These are phyloP conservation scores for Drosophila guanche DNA, from an alignment of 1,140 invertebrate species.

Conservation along the genomic window DNA sequence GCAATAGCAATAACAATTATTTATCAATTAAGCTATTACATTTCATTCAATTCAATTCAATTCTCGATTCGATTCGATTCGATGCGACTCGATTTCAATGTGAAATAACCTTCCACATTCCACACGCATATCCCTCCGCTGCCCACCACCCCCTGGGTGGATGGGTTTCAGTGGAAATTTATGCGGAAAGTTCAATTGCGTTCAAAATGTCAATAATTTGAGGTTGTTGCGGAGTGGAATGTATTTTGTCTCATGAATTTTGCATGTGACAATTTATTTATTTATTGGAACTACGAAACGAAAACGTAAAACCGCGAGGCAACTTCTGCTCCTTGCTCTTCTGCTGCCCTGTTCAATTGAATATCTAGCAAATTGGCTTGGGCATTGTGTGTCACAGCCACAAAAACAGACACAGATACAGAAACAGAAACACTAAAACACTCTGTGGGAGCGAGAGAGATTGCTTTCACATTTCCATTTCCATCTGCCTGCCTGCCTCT, in stretches of 20 bases:
- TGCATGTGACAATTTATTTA: slow-evolving; percentile 79
- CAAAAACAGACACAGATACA: not conserved
- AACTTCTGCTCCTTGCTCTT: slow-evolving; percentile 1
- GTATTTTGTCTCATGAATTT: slow-evolving; percentile 68
- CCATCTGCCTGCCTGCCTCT: not conserved
- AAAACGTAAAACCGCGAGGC: slow-evolving; percentile 12
- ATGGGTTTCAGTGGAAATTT: slow-evolving; percentile 44
- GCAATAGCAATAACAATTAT: slow-evolving; percentile 71
- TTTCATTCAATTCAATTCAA: slow-evolving; percentile 62
- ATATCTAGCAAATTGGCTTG: slow-evolving; percentile 11
- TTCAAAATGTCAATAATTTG: slow-evolving; percentile 78
- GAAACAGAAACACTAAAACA: slow-evolving; percentile 11
- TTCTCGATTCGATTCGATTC: slow-evolving; percentile 6
- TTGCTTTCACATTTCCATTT: slow-evolving; percentile 19
- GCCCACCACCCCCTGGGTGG: not conserved
- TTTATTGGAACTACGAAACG: slow-evolving; percentile 55
- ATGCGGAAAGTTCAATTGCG: slow-evolving; percentile 78
- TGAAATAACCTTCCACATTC: slow-evolving; percentile 1
- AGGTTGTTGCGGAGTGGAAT: slow-evolving; percentile 31
- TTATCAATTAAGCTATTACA: slow-evolving; percentile 73
- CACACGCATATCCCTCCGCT: no score
- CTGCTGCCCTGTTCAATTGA: not conserved
- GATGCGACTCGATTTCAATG: not conserved
- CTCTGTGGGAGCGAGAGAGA: slow-evolving; percentile 3
- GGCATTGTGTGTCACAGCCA: slow-evolving; percentile 1